phyloP scores from a whole-genome alignment of 1,140 invertebrate species.

The Platyscapa corneri region DNA sequence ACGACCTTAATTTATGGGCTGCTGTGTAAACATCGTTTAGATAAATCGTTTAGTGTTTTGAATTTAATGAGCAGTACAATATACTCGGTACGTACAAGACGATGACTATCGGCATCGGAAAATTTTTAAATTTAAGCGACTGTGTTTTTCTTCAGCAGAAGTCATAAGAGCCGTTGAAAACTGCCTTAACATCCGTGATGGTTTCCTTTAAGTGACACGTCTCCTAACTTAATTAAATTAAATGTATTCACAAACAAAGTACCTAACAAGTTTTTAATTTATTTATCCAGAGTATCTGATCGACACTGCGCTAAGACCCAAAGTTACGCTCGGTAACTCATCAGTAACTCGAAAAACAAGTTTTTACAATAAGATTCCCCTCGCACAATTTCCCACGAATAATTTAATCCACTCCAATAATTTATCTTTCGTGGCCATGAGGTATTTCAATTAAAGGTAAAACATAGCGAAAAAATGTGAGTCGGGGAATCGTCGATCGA shows the following conservation, averaged over 20 bases:
- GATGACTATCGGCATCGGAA: not conserved
- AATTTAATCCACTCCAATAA: no score
- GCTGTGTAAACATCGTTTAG: conserved; percentile 30
- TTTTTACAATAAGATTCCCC: not conserved
- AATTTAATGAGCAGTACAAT: conserved; percentile 15
- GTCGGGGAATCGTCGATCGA: not conserved
- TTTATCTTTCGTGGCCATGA: not conserved
- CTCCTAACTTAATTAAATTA: conserved; percentile 19
- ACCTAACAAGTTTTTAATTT: not conserved
- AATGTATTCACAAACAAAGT: not conserved
- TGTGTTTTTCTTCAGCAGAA: not conserved
- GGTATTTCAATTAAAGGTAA: not conserved
- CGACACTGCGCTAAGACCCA: no score
- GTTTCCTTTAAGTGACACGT: not conserved
- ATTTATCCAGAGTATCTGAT: not conserved
- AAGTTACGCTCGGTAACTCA: not conserved
- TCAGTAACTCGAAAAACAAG: conserved; percentile 28
- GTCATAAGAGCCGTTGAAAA: not conserved
- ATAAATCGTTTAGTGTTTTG: not conserved
- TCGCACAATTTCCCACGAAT: not conserved
- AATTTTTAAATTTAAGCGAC: not conserved
- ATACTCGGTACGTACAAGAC: not conserved
- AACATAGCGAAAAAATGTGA: not conserved
- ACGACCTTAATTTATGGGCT: conserved; percentile 33
- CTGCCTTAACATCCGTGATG: not conserved